Conservation (phyloP, 2,113 vertebrate genomes). For the Tetrao urogallus region DNA sequence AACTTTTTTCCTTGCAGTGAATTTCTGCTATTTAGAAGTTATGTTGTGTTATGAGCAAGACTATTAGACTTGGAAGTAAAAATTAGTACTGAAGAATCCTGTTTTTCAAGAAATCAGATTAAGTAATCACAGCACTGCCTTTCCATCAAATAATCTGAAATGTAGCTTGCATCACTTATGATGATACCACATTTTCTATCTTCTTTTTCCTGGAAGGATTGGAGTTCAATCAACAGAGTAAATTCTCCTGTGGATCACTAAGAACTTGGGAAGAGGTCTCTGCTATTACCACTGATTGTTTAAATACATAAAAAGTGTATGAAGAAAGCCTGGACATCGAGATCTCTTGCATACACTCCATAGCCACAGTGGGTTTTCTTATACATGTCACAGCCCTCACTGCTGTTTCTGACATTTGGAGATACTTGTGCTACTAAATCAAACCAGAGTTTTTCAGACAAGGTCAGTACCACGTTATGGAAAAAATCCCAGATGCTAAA, state of each 20-base stretch:
- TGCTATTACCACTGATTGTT: background rate
- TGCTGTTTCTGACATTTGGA: background rate
- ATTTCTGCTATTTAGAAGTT: background rate
- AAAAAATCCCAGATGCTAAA: background rate
- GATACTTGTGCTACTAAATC: background rate
- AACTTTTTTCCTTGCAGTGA: background rate
- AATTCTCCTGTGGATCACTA: background rate
- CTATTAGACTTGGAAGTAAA: background rate
- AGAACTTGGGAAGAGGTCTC: background rate
- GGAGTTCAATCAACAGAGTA: background rate
- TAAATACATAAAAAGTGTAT: background rate
- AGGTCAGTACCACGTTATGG: background rate
- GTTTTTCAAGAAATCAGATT: background rate
- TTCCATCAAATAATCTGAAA: background rate
- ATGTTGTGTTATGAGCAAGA: background rate
- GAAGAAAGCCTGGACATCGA: background rate
- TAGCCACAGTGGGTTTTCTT: background rate
- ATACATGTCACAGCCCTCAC: background rate
- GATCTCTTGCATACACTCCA: background rate
- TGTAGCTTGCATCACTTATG: background rate
- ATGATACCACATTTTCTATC: background rate
- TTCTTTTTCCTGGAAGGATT: background rate
- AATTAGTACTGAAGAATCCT: background rate
- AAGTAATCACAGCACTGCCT: background rate
- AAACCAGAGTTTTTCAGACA: background rate